Evolutionary conservation across 2,113 vertebrate species (phyloP), one percentile per base, ranked within the genome.

Genomic region (Sceloporus tristichus): DNA sequence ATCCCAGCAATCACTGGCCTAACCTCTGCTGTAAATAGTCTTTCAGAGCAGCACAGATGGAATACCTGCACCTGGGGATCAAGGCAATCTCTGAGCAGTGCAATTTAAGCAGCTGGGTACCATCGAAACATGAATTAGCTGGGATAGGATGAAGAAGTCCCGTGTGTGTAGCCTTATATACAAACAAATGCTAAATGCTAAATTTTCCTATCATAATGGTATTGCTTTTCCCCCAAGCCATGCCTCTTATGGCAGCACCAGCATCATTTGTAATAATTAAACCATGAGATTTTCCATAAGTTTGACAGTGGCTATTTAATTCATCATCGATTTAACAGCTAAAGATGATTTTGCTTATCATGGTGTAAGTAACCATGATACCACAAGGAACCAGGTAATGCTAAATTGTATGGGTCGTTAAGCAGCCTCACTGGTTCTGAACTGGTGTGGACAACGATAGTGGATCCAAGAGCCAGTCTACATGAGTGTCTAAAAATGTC

Each of bases 261-360:
- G 92, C 94, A 96, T 95, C 95, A 94, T 91, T 94, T 92, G 94
- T 92, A 94, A 94, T 91, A 94, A 86, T 94, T 91, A 94, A 86
- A 91, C 87, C 80, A 93, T 90, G 91, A 95, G 89, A 88, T 94
- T 96, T 96, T 94, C 94, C 92, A 85, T 87, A 94, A 95, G 93
- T 90, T 85, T 94, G 83, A 93, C 94, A 95, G 92, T 93, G 92
- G 89, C 94, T 84, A 93, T 94, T 91, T 95, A 96, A 97, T 97
- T 97, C 96, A 98, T 95, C 95, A 95, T 95, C 94, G 95, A 95
- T 96, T 95, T 94, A 94, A 97, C 92, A 93, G 96, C 95, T 93
- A 75, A 93, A 90, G 93, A 88, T 95, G 97, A 98, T 98, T 98
- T 97, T 97, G 97, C 94, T 95, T 93, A 92, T 92, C 93, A 93